These are phyloP conservation scores for Acronicta psi DNA, from an alignment of 2,888 invertebrate genomes.

Conservation along the genomic window DNA sequence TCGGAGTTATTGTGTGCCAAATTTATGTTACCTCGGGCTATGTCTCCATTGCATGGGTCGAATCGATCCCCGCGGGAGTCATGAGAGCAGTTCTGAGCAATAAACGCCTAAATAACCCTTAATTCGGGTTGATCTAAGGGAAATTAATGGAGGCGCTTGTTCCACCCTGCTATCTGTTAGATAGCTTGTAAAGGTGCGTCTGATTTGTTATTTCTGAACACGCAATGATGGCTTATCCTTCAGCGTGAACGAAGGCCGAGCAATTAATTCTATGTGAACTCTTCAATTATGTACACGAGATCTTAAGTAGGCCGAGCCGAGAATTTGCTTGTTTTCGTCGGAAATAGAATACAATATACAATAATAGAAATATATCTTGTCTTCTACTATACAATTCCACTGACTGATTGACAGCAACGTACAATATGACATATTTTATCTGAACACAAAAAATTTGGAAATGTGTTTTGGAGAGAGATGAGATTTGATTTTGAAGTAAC, in stretches of 20 bases:
- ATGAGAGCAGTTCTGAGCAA: constrained; percentile 51
- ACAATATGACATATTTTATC: too few relatives aligned
- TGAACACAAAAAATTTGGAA: too few relatives aligned
- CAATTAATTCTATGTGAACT: constrained; percentile 59
- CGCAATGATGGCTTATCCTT: constrained; percentile 66
- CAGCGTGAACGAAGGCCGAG: constrained; percentile 48
- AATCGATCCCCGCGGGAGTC: constrained; percentile 47
- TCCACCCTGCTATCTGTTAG: constrained; percentile 51
- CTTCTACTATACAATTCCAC: too few relatives aligned
- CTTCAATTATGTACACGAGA: constrained; percentile 30
- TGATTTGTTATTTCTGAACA: constrained; percentile 70
- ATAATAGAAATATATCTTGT: too few relatives aligned
- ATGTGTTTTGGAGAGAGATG: too few relatives aligned
- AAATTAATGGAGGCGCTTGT: constrained; percentile 70
- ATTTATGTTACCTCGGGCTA: constrained; percentile 16
- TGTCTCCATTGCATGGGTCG: constrained; percentile 21
- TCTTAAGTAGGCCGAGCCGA: constrained; percentile 1
- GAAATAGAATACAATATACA: not conserved
- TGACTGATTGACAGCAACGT: too few relatives aligned
- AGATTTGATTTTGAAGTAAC: too few relatives aligned
- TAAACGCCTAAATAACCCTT: constrained; percentile 66
- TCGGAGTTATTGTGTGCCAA: constrained; percentile 27
- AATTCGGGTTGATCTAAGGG: constrained; percentile 68
- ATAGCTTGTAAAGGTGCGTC: constrained; percentile 59
- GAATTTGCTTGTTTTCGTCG: constrained; percentile 13